Conservation (phyloP, 2,797 vertebrate genomes). For the Pangasius sanitwongsei region DNA sequence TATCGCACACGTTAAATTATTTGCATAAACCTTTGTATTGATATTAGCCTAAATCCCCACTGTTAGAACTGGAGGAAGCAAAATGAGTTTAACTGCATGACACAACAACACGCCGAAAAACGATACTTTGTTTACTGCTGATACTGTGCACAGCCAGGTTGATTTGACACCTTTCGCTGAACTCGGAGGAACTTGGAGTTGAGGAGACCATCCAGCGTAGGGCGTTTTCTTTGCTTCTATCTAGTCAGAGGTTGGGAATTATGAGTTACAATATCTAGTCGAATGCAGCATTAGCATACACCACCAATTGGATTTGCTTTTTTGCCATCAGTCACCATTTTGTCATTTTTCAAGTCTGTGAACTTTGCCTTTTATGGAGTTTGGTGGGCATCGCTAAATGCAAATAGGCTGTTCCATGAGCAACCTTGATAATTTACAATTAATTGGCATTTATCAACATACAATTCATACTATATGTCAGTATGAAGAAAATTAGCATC, state of each 20-base stretch:
- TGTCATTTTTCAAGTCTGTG: neutral
- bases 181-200: neutral
- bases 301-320: neutral
- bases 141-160: neutral
- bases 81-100: neutral
- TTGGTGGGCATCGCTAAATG: neutral
- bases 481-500: neutral
- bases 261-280: neutral
- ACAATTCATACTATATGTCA: neutral
- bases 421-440: neutral
- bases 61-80: neutral
- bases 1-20: slow-evolving; percentile 14
- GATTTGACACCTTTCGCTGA: neutral
- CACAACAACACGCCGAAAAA: neutral
- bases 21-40: slow-evolving; percentile 1
- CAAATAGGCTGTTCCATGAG: neutral
- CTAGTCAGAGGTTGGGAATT: neutral
- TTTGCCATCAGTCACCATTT: neutral
- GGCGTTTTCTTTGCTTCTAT: neutral
- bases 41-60: neutral
- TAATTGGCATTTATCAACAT: neutral
- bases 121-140: neutral
- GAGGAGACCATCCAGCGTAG: neutral
- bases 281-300: too few species aligned
- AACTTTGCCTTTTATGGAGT: neutral